Evolutionary conservation across 2,113 vertebrate species (phyloP).

Genomic region (Paedocypris sp.): DNA sequence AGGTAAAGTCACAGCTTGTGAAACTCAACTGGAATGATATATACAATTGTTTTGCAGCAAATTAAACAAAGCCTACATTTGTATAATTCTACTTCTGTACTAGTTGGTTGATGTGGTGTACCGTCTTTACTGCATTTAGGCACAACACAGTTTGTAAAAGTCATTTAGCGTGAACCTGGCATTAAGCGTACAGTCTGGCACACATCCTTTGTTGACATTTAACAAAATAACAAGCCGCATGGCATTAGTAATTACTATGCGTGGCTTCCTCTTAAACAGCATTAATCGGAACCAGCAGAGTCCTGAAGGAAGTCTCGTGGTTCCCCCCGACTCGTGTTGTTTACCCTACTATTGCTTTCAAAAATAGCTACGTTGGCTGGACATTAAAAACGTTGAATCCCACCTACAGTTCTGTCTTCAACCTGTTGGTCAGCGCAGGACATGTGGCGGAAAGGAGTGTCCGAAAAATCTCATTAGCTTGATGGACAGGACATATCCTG

Average conservation of each 20-base stretch:
- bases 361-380: conserved; percentile 11
- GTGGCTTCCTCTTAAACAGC: conserved; percentile 4
- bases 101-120: no score
- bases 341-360: conserved; percentile 33
- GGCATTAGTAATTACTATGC: conserved; percentile 14
- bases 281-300: not conserved
- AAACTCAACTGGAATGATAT: no score
- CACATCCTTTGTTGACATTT: conserved; percentile 16
- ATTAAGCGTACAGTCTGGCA: not conserved
- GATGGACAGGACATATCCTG: conserved; percentile 34
- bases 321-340: conserved; percentile 14
- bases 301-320: conserved; percentile 4
- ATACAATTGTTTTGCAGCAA: no score
- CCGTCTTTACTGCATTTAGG: no score
- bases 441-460: conserved; percentile 3
- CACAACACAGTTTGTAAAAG: no score
- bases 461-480: conserved; percentile 40
- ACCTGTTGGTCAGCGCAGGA: conserved; percentile 21
- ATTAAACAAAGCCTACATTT: no score
- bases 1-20: no score
- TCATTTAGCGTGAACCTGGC: not conserved
- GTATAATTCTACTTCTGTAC: no score
- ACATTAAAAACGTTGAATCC: conserved; percentile 26
- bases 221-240: not conserved
- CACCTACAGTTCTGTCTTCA: conserved; percentile 28